A percentile compares a stretch with the other conserved stretches of the same genome.
phyloP scores from a whole-genome alignment of 1,140 invertebrate species.

The Micrasema minimum region DNA sequence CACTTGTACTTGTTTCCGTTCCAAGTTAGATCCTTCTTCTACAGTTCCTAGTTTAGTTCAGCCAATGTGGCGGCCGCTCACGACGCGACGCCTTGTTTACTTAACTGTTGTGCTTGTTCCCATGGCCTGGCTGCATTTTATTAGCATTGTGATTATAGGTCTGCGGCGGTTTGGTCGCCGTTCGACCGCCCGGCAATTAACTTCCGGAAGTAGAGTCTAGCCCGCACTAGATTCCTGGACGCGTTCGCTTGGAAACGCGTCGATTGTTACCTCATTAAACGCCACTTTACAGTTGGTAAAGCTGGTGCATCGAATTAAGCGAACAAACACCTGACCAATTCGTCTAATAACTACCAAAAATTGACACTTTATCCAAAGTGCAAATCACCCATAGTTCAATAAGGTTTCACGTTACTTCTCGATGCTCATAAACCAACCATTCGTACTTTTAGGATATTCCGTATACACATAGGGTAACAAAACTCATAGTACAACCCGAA shows the following conservation, averaged over 20 bases:
- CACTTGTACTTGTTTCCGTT: slow-evolving; percentile 1
- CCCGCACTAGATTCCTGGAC: slow-evolving; percentile 13
- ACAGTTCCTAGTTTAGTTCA: too few relatives aligned
- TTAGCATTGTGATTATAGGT: slow-evolving; percentile 51
- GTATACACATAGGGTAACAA: too few relatives aligned
- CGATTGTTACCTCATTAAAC: slow-evolving; percentile 29
- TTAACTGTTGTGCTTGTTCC: slow-evolving; percentile 45
- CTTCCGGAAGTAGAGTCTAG: slow-evolving; percentile 27
- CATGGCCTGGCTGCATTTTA: slow-evolving; percentile 50
- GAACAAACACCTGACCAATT: too few relatives aligned
- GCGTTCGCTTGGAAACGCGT: slow-evolving; percentile 19
- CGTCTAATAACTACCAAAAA: too few relatives aligned
- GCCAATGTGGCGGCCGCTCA: neutral
- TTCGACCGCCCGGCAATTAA: slow-evolving; percentile 37
- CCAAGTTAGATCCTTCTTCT: neutral
- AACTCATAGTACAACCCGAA: too few relatives aligned
- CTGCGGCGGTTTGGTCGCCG: slow-evolving; percentile 24
- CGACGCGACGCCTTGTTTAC: slow-evolving; percentile 17
- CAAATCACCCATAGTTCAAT: too few relatives aligned
- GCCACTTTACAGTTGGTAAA: slow-evolving; percentile 24
- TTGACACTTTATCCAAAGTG: too few relatives aligned
- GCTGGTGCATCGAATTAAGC: too few relatives aligned
- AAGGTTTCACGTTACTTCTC: too few relatives aligned
- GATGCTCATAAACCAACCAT: too few relatives aligned
- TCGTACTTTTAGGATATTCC: too few relatives aligned